Base-by-base conservation (phyloP, 2,888 invertebrate genomes). In the Tipula lateralis region DNA sequence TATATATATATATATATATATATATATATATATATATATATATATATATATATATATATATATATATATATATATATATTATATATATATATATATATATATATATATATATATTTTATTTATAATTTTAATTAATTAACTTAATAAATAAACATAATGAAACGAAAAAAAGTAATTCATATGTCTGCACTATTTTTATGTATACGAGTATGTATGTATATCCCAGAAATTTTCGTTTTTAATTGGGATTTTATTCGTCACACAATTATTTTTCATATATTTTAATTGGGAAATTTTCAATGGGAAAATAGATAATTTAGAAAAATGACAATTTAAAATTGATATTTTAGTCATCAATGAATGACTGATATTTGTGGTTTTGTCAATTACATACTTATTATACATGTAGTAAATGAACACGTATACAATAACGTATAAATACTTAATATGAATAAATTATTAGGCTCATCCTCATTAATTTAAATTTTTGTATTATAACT, bases 381-480 rank as follows among this genome's bases (percentile, higher is more conserved):
- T 44, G n/a, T 44, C n/a, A 2, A 44, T 44, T 44, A n/a, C n/a
- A 44, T 44, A 9, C 12, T 6, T 36, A 36, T 36, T 9, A 32
- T 7, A 2, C 12, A 44, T 44, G 44, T 44, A 36, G 9, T 36
- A 36, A 6, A 36, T 44, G 24, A 6, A 66, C 66, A 24, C 66
- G 19, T 24, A 24, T 2, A 66, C 6, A 44, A 44, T n/a, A 7
- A 44, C n/a, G 12, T 36, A 36, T 44, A 44, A 44, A 44, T 44
- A 66, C 24, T 66, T 66, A 66, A 66, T 66, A 66, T 66, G 66
- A 66, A 66, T 66, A 66, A 66, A 66, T 66, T 66, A 66, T 66
- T 66, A 66, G 66, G 66, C 66, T 66, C 66, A 66, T 66, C 66
- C 66, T 66, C 66, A 66, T 66, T 66, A 66, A 66, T 66, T 66